phyloP scores from a whole-genome alignment of 2,888 invertebrate genomes.

The Hermaeophaga mercurialis region DNA sequence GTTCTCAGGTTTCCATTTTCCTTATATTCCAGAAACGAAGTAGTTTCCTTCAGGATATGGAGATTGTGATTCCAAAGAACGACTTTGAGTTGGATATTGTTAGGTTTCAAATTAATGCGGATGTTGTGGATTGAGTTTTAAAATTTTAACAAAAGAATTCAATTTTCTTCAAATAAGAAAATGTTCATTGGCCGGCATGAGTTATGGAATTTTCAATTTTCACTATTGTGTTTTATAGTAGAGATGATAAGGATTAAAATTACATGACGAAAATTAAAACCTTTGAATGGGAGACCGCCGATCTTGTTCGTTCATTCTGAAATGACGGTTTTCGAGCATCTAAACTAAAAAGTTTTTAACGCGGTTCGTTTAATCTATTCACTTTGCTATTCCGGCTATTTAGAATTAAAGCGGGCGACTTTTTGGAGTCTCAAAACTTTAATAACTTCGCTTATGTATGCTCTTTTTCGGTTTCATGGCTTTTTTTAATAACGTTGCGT shows the following conservation, averaged over 20 bases:
- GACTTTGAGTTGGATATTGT: constrained; percentile 16
- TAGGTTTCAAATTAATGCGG: constrained; percentile 13
- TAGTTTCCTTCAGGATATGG: constrained; percentile 13
- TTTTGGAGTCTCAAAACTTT: constrained; percentile 31
- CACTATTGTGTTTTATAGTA: too few relatives aligned
- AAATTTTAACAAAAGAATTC: constrained; percentile 9
- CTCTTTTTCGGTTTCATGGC: constrained; percentile 6
- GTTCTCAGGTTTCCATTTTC: constrained; percentile 7
- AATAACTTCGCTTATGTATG: constrained; percentile 19
- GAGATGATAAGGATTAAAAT: constrained; percentile 14
- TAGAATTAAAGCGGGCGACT: constrained; percentile 33
- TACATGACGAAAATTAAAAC: constrained; percentile 28
- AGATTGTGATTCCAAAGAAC: constrained; percentile 19
- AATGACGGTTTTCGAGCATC: constrained; percentile 31
- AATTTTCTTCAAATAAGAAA: neutral
- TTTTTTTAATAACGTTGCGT: constrained; percentile 4
- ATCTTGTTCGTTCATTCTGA: constrained; percentile 28
- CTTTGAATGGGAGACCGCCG: constrained; percentile 25
- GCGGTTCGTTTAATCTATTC: constrained; percentile 37
- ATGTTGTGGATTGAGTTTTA: constrained; percentile 15
- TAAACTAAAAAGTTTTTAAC: constrained; percentile 33
- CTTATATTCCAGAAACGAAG: constrained; percentile 8
- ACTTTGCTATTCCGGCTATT: constrained; percentile 30
- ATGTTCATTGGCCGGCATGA: too few relatives aligned
- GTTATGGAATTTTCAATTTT: too few relatives aligned